These are phyloP conservation scores for Capreolus pygargus DNA, from an alignment of 2,113 vertebrate genomes.

Conservation along the genomic window DNA sequence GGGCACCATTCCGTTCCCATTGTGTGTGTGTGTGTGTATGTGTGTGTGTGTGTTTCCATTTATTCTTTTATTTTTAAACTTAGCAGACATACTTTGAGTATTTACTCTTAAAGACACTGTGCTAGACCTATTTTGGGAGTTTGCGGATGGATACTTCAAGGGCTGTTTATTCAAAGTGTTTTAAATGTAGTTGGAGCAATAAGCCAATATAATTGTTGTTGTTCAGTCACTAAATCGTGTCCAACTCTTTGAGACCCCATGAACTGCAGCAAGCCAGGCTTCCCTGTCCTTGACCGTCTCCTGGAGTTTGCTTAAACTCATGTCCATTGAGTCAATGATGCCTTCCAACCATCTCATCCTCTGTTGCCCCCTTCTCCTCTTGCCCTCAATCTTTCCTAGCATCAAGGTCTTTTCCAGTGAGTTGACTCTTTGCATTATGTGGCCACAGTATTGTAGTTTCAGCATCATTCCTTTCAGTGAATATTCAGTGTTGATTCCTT, in stretches of 20 bases:
- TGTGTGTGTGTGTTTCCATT: background rate
- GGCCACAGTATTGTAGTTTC: background rate
- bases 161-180: background rate
- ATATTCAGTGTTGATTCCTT: background rate
- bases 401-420: background rate
- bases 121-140: background rate
- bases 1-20: background rate
- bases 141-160: background rate
- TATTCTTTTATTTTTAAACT: background rate
- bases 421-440: background rate
- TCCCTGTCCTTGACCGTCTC: background rate
- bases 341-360: background rate
- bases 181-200: background rate
- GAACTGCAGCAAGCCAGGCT: background rate
- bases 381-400: background rate
- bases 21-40: background rate
- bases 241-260: background rate
- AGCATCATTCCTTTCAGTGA: background rate
- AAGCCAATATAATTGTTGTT: background rate
- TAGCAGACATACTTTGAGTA: background rate
- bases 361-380: background rate
- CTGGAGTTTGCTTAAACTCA: background rate
- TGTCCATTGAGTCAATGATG: background rate
- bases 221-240: background rate
- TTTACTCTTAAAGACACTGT: background rate